Conservation (phyloP, 2,888 invertebrate species). For the Hirtodrosophila trivittata region DNA sequence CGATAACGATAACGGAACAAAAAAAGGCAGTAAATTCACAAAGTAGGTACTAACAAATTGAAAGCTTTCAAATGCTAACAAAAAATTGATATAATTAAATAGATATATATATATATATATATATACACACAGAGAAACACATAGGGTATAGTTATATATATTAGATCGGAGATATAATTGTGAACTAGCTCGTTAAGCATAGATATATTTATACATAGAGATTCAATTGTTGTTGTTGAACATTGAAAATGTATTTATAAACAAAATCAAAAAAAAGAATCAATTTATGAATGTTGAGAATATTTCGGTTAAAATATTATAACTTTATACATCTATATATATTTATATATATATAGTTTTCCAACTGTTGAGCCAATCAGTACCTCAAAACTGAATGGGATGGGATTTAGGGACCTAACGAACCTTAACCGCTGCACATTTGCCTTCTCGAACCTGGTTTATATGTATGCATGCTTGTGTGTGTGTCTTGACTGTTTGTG, state of each 20-base stretch:
- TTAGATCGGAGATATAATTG: conserved; percentile 52
- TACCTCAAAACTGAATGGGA: background rate
- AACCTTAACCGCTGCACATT: conserved; percentile 28
- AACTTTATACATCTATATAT: conserved; percentile 17
- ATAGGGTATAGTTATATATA: conserved; percentile 27
- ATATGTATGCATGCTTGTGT: conserved; percentile 1
- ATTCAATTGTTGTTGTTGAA: conserved; percentile 77
- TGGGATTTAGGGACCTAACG: conserved; percentile 7
- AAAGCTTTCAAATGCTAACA: conserved; percentile 59
- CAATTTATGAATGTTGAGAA: conserved; percentile 57
- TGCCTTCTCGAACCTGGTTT: conserved; percentile 43
- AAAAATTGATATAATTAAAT: conserved; percentile 15
- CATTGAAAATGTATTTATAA: conserved; percentile 76
- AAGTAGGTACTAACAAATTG: conserved; percentile 45
- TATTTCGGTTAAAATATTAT: conserved; percentile 46
- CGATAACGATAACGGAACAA: background rate
- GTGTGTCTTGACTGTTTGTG: conserved; percentile 3
- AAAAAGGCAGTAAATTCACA: background rate
- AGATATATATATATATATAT: conserved; percentile 31
- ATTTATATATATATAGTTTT: conserved; percentile 13
- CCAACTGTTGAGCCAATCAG: conserved; percentile 14
- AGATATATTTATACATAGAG: conserved; percentile 43
- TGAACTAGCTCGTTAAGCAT: conserved; percentile 68
- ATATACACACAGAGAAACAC: conserved; percentile 24
- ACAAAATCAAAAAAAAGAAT: conserved; percentile 12